These are phyloP conservation scores for Orussus abietinus DNA, from an alignment of 1,140 invertebrate species.

Conservation along the genomic window DNA sequence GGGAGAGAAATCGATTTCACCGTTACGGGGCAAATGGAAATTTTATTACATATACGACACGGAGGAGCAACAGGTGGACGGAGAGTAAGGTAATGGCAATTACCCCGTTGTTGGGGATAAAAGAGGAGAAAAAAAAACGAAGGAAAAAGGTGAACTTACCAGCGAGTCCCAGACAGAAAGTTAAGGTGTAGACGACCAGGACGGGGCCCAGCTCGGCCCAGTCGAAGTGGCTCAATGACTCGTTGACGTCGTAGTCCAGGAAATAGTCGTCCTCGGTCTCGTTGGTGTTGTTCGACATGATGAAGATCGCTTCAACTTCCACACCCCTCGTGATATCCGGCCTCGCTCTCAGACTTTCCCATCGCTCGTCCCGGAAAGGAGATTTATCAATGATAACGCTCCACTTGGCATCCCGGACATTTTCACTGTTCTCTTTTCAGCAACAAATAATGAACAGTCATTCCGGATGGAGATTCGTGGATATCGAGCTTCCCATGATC, in stretches of 20 bases:
- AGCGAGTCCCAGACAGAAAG: conserved; percentile 60
- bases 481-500: no score
- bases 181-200: conserved; percentile 61
- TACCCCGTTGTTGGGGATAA: background rate
- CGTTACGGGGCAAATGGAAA: no score
- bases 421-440: no score
- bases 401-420: no score
- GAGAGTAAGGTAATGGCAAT: background rate
- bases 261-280: conserved; percentile 24
- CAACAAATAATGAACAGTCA: no score
- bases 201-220: conserved; percentile 60
- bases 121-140: conserved; percentile 9
- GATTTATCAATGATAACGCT: no score
- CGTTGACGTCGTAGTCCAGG: conserved; percentile 49
- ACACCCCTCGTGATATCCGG: no score
- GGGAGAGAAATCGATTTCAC: conserved; percentile 2
- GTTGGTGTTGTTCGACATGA: conserved; percentile 27
- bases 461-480: no score
- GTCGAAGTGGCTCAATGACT: conserved; percentile 45
- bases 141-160: conserved; percentile 52
- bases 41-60: background rate
- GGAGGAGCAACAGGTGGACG: background rate
- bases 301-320: conserved; percentile 9
- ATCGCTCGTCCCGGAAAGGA: no score
- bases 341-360: no score